Conservation (phyloP, 2,888 invertebrate genomes). For the Elegia similella region DNA sequence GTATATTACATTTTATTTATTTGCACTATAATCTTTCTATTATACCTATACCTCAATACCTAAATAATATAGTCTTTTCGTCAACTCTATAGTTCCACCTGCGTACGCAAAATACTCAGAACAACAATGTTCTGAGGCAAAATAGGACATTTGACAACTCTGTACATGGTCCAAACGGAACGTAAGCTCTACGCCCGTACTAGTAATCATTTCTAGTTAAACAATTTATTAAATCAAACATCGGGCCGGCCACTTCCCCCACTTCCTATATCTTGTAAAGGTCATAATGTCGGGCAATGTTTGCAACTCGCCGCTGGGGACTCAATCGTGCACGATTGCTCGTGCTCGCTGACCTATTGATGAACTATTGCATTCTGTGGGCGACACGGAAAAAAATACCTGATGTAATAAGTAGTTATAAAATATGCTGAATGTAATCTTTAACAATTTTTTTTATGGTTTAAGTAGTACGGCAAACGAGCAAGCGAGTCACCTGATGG, state of each 20-base stretch:
- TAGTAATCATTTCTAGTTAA: conserved; percentile 10
- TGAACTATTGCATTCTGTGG: background rate
- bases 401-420: too few relatives aligned
- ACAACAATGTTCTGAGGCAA: too few relatives aligned
- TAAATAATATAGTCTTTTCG: too few relatives aligned
- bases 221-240: conserved; percentile 10
- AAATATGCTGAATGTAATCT: too few relatives aligned
- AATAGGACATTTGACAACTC: background rate
- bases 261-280: background rate
- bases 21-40: too few relatives aligned
- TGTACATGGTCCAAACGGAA: background rate
- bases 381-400: background rate
- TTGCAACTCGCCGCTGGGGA: conserved; percentile 4
- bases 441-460: too few relatives aligned
- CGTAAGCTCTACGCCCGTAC: background rate
- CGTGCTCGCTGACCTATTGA: conserved; percentile 3
- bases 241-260: background rate
- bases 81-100: too few relatives aligned
- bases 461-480: too few relatives aligned
- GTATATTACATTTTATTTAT: too few relatives aligned
- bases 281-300: conserved; percentile 13
- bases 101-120: too few relatives aligned
- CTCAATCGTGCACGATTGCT: background rate
- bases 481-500: too few relatives aligned
- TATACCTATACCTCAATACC: too few relatives aligned